Evolutionary conservation across 2,888 invertebrate species (phyloP).

Genomic region (Perizoma flavofasciatum): DNA sequence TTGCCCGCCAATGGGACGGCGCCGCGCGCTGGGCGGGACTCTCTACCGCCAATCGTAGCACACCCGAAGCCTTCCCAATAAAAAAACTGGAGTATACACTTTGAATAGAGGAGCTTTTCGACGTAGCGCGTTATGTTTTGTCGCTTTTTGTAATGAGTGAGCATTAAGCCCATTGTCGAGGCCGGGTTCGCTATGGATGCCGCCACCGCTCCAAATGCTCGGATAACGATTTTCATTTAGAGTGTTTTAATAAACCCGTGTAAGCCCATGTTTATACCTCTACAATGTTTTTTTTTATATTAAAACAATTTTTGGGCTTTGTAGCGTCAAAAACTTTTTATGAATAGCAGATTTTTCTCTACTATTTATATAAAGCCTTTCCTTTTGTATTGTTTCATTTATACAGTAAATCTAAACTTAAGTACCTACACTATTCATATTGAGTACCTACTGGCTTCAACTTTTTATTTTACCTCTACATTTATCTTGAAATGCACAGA

Average conservation of each 20-base stretch:
- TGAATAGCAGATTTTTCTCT: too few relatives aligned
- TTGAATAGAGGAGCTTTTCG: constrained; percentile 81
- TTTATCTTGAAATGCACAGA: too few relatives aligned
- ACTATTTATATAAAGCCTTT: too few relatives aligned
- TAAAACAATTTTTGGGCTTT: neutral
- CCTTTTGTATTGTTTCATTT: too few relatives aligned
- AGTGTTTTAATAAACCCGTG: constrained; percentile 81
- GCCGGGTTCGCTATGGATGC: constrained; percentile 80
- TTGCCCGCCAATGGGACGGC: constrained; percentile 65
- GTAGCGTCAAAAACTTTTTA: too few relatives aligned
- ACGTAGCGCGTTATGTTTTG: constrained; percentile 82
- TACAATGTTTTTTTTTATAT: constrained; percentile 54
- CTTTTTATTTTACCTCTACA: too few relatives aligned
- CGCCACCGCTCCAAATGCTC: constrained; percentile 74
- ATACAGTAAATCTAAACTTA: too few relatives aligned
- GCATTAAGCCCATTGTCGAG: constrained; percentile 83
- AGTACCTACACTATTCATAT: too few relatives aligned
- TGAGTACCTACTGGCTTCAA: too few relatives aligned
- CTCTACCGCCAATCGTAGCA: constrained; percentile 61
- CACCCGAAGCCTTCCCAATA: constrained; percentile 68
- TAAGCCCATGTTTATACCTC: constrained; percentile 75
- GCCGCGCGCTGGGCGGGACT: constrained; percentile 70
- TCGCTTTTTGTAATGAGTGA: constrained; percentile 84
- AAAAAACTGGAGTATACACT: constrained; percentile 82
- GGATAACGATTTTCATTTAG: constrained; percentile 82